Evolutionary conservation across 1,140 invertebrate genomes (phyloP).

Genomic region (Hestina assimilis): DNA sequence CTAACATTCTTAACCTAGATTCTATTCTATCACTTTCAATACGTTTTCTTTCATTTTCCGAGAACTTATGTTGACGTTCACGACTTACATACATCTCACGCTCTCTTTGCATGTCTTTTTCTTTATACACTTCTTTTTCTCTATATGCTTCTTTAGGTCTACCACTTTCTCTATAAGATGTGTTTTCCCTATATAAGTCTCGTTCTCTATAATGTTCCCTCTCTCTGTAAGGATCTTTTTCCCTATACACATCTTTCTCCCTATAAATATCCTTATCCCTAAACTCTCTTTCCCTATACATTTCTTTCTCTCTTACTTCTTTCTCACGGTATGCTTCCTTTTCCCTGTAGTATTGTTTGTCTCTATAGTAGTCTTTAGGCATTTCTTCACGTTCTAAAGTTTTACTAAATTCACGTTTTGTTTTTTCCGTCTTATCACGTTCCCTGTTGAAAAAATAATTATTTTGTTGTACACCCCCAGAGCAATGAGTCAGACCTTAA

Average conservation of each 20-base stretch:
- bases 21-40: slow-evolving; percentile 70
- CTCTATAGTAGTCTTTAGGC: slow-evolving; percentile 71
- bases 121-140: slow-evolving; percentile 68
- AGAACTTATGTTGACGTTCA: slow-evolving; percentile 76
- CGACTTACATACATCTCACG: slow-evolving; percentile 59
- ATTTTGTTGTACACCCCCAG: slow-evolving; percentile 58
- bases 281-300: slow-evolving; percentile 70
- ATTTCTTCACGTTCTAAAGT: slow-evolving; percentile 67
- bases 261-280: slow-evolving; percentile 62
- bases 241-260: slow-evolving; percentile 68
- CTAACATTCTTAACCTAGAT: slow-evolving; percentile 58
- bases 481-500: slow-evolving; percentile 57
- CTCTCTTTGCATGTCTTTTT: slow-evolving; percentile 58
- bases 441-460: slow-evolving; percentile 65
- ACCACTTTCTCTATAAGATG: slow-evolving; percentile 64
- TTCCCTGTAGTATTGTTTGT: slow-evolving; percentile 71
- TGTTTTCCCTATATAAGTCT: slow-evolving; percentile 63
- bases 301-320: slow-evolving; percentile 69
- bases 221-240: slow-evolving; percentile 66
- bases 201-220: slow-evolving; percentile 70
- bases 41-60: slow-evolving; percentile 72
- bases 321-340: slow-evolving; percentile 67
- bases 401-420: slow-evolving; percentile 62
- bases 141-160: slow-evolving; percentile 67
- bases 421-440: slow-evolving; percentile 67